Base-by-base conservation (phyloP, 2,888 invertebrate species). In the Pomacea canaliculata region DNA sequence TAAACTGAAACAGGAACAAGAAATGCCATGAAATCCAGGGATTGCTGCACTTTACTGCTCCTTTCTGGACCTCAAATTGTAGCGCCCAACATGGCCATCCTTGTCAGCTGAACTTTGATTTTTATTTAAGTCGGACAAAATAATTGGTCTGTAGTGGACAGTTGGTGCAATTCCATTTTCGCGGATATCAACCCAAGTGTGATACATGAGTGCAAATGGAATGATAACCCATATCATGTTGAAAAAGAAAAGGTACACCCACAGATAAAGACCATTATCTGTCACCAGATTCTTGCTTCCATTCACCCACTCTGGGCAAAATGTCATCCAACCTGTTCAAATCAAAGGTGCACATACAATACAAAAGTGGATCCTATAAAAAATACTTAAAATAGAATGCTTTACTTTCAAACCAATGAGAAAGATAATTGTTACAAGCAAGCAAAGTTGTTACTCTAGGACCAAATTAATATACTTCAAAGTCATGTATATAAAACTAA, bases 231-330 rank as follows among this genome's bases (percentile, higher is more conserved):
- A 90, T 9, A 90, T 76, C n/a, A 83, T 85, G 80, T 90, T 89
- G 81, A 89, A 89, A 85, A 90, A 89, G 37, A 89, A 82, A 19
- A 90, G 85, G 80, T 90, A 89, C 12, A 89, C 83, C 89, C 89
- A 90, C 63, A 89, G 81, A 76, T 85, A 84, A 69, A 90, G 81
- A 62, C 80, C 79, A 82, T 87, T 89, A 76, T 83, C 82, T 0
- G 88, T 89, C 49, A 78, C 81, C 65, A 90, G 85, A 75, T 84
- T 85, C 7, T 80, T 82, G 76, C 85, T 88, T 48, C 89, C 88
- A 16, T 83, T 83, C 79, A 90, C 74, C 88, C 87, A 86, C 62
- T 90, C 90, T 3, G 90, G 90, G 72, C 85, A 85, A 80, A 90
- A 90, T 12, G 89, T 89, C 88, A 89, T 89, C 89, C 89, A 90